Evolutionary conservation across 1,140 invertebrate species (phyloP).

Genomic region (Choristoneura fumiferana): DNA sequence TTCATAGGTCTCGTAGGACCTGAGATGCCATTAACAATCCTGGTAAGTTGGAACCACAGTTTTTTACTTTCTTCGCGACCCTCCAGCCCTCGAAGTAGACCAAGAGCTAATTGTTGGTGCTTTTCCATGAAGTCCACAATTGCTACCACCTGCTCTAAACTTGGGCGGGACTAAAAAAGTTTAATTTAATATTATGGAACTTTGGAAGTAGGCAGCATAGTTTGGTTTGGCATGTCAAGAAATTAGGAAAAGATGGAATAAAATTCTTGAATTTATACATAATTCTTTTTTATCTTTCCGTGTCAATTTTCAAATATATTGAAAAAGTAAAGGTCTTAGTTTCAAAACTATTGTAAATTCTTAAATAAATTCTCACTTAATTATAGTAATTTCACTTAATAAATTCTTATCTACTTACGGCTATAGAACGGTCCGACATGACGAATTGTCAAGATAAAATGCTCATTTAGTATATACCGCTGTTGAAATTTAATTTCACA

Average conservation of each 20-base stretch:
- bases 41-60: conserved; percentile 57
- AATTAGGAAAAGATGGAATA: conserved; percentile 14
- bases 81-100: conserved; percentile 57
- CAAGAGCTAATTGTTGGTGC: conserved; percentile 52
- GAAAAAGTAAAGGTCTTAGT: no score
- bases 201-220: background rate
- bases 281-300: no score
- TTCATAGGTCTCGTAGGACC: conserved; percentile 65
- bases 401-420: conserved; percentile 43
- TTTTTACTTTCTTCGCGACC: conserved; percentile 65
- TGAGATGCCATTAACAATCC: conserved; percentile 55
- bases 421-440: conserved; percentile 60
- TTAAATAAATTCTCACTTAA: conserved; percentile 34
- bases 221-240: background rate
- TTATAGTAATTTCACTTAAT: conserved; percentile 11
- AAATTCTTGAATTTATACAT: no score
- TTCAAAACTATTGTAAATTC: conserved; percentile 34
- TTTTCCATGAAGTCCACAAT: conserved; percentile 72
- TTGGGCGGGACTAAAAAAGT: conserved; percentile 56
- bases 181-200: background rate
- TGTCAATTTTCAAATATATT: no score
- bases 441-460: conserved; percentile 19
- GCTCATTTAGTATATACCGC: background rate
- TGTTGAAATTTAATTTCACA: background rate
- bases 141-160: conserved; percentile 60